Conservation (phyloP, 2,113 vertebrate genomes). For the Microtus montanus region DNA sequence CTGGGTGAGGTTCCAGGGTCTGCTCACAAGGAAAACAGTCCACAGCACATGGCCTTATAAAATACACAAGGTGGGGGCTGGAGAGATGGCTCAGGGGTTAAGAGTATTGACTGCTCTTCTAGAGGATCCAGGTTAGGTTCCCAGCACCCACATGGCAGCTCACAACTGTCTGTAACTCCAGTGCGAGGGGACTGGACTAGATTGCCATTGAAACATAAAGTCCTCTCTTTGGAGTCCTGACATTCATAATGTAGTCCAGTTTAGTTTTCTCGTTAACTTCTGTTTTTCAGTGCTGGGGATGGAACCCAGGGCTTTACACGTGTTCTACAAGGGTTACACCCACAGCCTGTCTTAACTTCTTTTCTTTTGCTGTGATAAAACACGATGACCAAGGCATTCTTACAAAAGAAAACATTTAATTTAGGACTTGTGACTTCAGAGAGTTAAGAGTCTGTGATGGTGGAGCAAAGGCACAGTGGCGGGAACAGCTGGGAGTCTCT, state of each 20-base stretch:
- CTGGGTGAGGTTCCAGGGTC: background rate
- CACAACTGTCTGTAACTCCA: too few relatives aligned
- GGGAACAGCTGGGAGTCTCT: background rate
- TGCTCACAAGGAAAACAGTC: background rate
- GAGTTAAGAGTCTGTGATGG: background rate
- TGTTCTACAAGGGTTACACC: background rate
- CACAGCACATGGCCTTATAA: background rate
- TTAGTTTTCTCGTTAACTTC: background rate
- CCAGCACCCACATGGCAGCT: too few relatives aligned
- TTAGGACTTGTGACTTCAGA: background rate
- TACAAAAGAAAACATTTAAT: background rate
- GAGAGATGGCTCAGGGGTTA: too few relatives aligned
- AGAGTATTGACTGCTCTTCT: too few relatives aligned
- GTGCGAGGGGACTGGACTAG: background rate
- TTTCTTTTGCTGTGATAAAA: background rate
- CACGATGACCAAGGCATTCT: background rate
- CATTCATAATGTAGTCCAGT: background rate
- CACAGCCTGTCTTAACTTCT: background rate
- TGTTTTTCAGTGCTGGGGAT: background rate
- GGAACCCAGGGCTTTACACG: background rate
- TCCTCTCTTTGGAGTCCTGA: background rate
- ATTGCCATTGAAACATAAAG: background rate
- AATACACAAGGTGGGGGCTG: background rate
- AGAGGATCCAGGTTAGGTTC: too few relatives aligned
- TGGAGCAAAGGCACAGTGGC: background rate